Evolutionary conservation across 2,113 vertebrate species (phyloP).

Genomic region (Catharus bicknelli): DNA sequence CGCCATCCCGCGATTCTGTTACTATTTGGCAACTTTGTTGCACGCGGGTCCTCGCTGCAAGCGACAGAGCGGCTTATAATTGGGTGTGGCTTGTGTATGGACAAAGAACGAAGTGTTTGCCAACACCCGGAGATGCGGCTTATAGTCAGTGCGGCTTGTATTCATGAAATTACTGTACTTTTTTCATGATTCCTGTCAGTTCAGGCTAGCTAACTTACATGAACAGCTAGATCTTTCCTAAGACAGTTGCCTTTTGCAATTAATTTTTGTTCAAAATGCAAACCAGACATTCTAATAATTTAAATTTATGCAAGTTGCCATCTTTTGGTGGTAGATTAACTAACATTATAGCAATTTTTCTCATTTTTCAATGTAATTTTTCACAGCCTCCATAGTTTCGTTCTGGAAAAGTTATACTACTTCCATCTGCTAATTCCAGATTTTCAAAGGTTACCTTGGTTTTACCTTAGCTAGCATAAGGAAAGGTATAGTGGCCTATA

Average conservation of each 20-base stretch:
- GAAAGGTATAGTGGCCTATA: neutral
- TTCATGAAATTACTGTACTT: neutral
- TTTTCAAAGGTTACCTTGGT: neutral
- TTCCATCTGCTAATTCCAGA: neutral
- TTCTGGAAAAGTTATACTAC: neutral
- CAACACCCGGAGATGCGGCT: too few relatives aligned
- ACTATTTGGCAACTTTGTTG: too few relatives aligned
- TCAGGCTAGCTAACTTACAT: neutral
- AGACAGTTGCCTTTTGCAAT: neutral
- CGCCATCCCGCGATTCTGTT: too few relatives aligned
- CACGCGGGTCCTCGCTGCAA: too few relatives aligned
- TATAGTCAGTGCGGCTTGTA: too few relatives aligned
- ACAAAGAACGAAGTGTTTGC: too few relatives aligned
- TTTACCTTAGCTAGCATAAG: neutral
- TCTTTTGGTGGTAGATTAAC: neutral
- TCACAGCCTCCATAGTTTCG: neutral
- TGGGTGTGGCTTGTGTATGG: too few relatives aligned
- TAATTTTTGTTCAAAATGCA: neutral
- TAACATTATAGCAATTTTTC: neutral
- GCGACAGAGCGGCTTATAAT: too few relatives aligned
- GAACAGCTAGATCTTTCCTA: neutral
- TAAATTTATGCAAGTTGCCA: neutral
- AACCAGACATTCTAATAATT: neutral
- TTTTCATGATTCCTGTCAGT: neutral
- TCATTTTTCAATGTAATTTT: accelerated